Percentiles rank a stretch among this genome's conserved stretches.
Conservation (phyloP, 1,140 invertebrate genomes). For the Venturia canescens region DNA sequence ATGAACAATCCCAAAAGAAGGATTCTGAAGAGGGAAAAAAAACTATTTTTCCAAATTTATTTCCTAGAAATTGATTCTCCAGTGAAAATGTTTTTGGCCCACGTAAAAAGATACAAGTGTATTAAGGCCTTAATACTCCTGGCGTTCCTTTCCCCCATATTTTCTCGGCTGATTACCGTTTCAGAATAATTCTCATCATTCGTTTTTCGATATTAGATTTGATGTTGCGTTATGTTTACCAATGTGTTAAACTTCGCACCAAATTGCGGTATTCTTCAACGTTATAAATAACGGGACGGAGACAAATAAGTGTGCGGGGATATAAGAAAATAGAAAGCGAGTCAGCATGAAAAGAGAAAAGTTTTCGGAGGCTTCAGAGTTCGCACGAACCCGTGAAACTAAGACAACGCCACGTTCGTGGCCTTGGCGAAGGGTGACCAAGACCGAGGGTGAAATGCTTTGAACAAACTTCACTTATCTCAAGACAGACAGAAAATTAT, state of each 20-base stretch:
- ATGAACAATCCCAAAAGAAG: no score
- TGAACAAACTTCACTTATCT: slow-evolving; percentile 29
- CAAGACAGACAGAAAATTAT: slow-evolving; percentile 26
- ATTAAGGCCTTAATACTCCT: no score
- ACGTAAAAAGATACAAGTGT: no score
- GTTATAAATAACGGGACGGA: not conserved
- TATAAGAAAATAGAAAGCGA: not conserved
- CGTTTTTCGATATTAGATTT: no score
- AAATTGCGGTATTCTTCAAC: not conserved
- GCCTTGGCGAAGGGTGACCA: slow-evolving; percentile 27
- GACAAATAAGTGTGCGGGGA: not conserved
- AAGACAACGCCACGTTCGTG: not conserved
- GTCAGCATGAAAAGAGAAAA: not conserved
- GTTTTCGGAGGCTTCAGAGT: not conserved
- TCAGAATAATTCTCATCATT: no score
- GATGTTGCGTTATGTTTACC: not conserved
- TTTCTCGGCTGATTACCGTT: no score
- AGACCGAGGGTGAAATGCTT: slow-evolving; percentile 19
- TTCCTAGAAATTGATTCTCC: no score
- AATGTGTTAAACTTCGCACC: not conserved
- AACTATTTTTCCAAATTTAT: no score
- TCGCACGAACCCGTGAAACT: not conserved
- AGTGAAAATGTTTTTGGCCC: no score
- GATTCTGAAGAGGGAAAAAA: no score
- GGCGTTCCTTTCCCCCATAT: no score